Evolutionary conservation across 92 coral and sea anemone genomes (phyloP).

Genomic region (Montipora capitata): DNA sequence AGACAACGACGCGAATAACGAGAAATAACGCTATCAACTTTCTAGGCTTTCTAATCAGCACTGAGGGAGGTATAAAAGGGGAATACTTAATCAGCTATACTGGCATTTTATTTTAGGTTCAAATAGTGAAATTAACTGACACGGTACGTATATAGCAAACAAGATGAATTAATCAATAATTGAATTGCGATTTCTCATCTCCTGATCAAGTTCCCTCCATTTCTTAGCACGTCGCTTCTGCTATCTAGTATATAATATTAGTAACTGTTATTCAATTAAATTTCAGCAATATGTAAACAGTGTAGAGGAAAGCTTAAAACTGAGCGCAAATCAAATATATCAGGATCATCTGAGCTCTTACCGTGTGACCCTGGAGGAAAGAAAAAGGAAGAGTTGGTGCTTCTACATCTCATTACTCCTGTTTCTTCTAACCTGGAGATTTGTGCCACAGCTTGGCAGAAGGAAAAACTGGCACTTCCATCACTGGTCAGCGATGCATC

Average conservation of each 20-base stretch:
- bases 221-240: constrained; percentile 22
- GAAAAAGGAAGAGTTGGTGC: constrained; percentile 2
- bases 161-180: constrained; percentile 17
- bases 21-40: constrained; percentile 24
- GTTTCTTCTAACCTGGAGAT: background rate
- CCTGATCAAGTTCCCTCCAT: background rate
- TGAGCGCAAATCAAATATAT: background rate
- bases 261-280: constrained; percentile 9
- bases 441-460: constrained; percentile 10
- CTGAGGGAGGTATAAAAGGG: constrained; percentile 17
- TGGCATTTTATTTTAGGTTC: constrained; percentile 28
- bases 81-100: constrained; percentile 16
- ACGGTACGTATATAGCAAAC: constrained; percentile 21
- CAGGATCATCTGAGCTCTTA: background rate
- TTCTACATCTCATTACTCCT: background rate
- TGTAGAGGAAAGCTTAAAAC: constrained; percentile 34
- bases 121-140: constrained; percentile 13
- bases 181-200: constrained; percentile 37
- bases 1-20: constrained; percentile 31
- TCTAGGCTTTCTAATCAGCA: constrained; percentile 31
- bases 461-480: background rate
- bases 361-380: background rate
- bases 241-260: constrained; percentile 5
- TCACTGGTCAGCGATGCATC: constrained; percentile 20
- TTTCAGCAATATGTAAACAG: constrained; percentile 43